Conservation (phyloP, 2,113 vertebrate genomes). For the Anser cygnoides region DNA sequence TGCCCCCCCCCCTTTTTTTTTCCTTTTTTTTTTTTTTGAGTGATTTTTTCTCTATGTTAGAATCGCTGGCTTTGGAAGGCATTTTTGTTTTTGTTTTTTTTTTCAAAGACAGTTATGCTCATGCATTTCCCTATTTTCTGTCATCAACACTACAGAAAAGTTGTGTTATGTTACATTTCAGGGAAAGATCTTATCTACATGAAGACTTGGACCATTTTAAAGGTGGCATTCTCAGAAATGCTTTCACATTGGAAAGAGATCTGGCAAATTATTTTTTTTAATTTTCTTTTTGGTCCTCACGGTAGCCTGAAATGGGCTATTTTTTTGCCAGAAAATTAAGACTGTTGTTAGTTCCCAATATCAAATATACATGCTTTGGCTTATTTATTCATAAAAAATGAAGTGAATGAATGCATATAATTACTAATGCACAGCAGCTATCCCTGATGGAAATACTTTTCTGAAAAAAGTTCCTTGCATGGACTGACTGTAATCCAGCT, state of each 20-base stretch:
- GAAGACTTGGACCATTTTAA: neutral
- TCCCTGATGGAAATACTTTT: neutral
- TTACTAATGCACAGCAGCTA: neutral
- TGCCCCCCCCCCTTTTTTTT: neutral
- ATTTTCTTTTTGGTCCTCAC: neutral
- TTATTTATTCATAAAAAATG: neutral
- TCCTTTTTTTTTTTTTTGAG: neutral
- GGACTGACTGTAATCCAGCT: neutral
- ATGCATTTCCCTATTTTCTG: neutral
- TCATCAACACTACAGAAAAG: neutral
- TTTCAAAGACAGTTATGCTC: neutral
- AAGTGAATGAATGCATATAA: neutral
- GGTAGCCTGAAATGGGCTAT: neutral
- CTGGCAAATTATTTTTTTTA: neutral
- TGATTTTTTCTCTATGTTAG: neutral
- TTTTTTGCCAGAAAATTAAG: neutral
- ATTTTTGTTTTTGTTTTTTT: neutral
- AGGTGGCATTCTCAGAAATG: neutral
- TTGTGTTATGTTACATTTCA: neutral
- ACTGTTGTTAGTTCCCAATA: accelerated
- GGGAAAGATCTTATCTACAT: neutral
- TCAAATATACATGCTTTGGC: neutral
- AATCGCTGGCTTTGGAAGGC: neutral
- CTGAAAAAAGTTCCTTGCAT: neutral
- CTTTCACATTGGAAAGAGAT: neutral